phyloP scores from a whole-genome alignment of 2,113 vertebrate species.

The chimpanzee (Pan troglodytes) region DNA sequence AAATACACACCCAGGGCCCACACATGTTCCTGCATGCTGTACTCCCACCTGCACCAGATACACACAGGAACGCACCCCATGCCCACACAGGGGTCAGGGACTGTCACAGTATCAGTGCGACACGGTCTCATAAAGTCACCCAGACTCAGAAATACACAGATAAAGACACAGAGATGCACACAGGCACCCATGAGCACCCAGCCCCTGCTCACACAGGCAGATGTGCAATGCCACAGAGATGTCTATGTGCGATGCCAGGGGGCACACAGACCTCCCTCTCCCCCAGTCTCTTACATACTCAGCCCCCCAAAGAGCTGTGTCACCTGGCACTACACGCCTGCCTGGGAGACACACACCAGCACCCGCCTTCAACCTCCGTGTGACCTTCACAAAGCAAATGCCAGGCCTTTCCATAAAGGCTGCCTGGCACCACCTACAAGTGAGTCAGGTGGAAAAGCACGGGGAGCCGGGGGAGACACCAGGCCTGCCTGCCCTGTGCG shows the following conservation, averaged over 20 bases:
- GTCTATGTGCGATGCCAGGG: no score
- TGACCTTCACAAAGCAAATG: conserved; percentile 72
- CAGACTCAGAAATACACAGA: background rate
- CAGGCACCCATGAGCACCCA: background rate
- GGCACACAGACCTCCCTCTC: background rate
- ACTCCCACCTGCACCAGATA: background rate
- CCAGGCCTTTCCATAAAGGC: conserved; percentile 52
- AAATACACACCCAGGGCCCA: no score
- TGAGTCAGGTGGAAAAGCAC: background rate
- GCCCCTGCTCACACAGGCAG: background rate
- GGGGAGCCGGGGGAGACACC: background rate
- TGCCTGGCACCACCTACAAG: conserved; percentile 4
- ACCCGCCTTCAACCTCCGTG: background rate
- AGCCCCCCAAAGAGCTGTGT: background rate
- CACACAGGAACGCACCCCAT: no score
- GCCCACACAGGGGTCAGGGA: background rate
- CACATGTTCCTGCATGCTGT: background rate
- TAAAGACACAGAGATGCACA: background rate
- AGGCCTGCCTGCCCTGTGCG: background rate
- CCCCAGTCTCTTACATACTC: background rate
- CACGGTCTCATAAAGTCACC: background rate
- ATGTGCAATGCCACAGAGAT: background rate
- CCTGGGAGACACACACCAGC: conserved; percentile 28
- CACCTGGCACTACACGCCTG: conserved; percentile 26
- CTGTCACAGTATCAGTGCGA: fast-evolving